Percentiles rank a stretch among this genome's conserved stretches.
Evolutionary conservation across 2,797 vertebrate species (phyloP).

Genomic region (Dromococcyx pavoninus): DNA sequence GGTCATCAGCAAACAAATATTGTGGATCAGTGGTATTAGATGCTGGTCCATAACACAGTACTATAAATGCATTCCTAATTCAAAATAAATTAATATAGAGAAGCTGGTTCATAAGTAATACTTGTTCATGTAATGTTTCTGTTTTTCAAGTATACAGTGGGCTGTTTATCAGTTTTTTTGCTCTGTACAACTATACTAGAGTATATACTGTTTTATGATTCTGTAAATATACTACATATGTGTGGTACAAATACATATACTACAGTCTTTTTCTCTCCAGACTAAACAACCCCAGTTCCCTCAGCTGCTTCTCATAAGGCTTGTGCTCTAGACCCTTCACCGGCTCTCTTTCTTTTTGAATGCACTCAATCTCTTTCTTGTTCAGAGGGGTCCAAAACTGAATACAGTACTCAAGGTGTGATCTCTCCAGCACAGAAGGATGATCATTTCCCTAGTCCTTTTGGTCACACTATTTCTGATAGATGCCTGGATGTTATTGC

Average conservation of each 20-base stretch:
- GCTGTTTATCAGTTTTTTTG: not conserved
- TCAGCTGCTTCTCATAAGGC: rapidly evolving
- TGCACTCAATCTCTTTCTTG: rapidly evolving
- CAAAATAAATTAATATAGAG: not conserved
- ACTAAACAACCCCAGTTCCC: not conserved
- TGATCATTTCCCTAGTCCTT: rapidly evolving
- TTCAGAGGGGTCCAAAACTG: not conserved
- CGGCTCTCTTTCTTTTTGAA: not conserved
- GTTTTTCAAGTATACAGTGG: not conserved
- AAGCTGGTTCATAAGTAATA: not conserved
- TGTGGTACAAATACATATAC: too few relatives aligned
- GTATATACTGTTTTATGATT: too few relatives aligned
- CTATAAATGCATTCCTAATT: not conserved
- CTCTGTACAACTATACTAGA: not conserved
- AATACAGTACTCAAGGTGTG: rapidly evolving
- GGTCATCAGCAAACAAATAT: not conserved
- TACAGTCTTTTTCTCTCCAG: not conserved
- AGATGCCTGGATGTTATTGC: rapidly evolving
- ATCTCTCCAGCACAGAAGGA: not conserved
- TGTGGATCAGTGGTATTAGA: not conserved
- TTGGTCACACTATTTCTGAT: not conserved
- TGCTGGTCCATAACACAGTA: not conserved
- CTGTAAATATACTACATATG: too few relatives aligned
- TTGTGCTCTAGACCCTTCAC: not conserved
- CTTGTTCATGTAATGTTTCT: not conserved